Evolutionary conservation across 2,888 invertebrate species (phyloP).

Genomic region (Lithosia quadra): DNA sequence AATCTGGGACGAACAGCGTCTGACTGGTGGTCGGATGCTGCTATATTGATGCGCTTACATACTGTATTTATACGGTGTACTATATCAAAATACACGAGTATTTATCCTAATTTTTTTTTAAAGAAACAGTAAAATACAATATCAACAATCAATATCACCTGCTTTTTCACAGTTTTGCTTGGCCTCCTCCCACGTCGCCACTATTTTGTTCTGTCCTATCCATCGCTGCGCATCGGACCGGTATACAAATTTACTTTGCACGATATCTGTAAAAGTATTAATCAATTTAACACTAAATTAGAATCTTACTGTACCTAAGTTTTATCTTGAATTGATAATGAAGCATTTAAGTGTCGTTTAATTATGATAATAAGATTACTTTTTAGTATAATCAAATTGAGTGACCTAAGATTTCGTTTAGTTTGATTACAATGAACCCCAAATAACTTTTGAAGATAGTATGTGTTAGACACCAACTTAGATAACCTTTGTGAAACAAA

Average conservation of each 20-base stretch:
- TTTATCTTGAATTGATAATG: too few species aligned
- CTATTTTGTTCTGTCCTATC: conserved; percentile 9
- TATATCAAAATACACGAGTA: too few species aligned
- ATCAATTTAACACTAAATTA: neutral
- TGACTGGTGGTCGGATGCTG: too few species aligned
- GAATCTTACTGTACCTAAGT: neutral
- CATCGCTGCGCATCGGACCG: neutral
- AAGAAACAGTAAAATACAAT: neutral
- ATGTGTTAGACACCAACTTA: neutral
- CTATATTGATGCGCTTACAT: too few species aligned
- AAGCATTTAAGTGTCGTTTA: too few species aligned
- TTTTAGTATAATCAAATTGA: too few species aligned
- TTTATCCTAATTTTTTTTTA: too few species aligned
- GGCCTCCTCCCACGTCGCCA: conserved; percentile 10
- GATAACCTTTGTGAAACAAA: neutral
- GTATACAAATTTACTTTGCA: neutral
- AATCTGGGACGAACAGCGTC: too few species aligned
- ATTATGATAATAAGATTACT: too few species aligned
- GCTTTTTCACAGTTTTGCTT: conserved; percentile 2
- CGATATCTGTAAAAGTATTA: neutral
- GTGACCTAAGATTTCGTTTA: too few species aligned
- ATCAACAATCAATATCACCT: neutral
- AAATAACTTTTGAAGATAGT: neutral
- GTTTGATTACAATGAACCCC: too few species aligned
- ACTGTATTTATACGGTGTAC: too few species aligned